Evolutionary conservation across 2,113 vertebrate genomes (phyloP), one percentile per base, ranked within the genome.

Genomic region (Galbula dea): DNA sequence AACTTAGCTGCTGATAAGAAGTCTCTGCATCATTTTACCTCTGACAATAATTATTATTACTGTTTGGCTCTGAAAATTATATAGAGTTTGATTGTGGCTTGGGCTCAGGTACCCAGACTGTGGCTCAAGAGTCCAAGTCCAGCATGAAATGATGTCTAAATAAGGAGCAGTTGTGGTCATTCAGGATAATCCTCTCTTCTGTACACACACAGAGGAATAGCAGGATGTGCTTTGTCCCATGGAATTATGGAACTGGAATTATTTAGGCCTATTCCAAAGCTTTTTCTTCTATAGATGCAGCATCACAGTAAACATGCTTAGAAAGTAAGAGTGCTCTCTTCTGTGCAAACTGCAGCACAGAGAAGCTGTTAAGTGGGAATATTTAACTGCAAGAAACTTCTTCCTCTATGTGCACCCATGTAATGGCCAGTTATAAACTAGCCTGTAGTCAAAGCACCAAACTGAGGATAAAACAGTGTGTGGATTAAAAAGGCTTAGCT

Each of bases 121-220:
- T 79, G 81, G 65, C 57, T 85, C 26, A 45, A n/a, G 36, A 49
- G 32, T 85, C 21, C 27, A 76, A 66, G 48, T 51, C 55, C 32
- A 29, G 72, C 32, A 27, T 82, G 45, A 89, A 89, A 79, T 78
- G 36, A 29, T 45, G 20, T 74, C 57, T 95, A 84, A 93, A 63
- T 67, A 68, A 71, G 51, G 67, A 92, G 67, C 66, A 79, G 86
- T 89, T 79, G 74, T 66, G 59, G 43, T 74, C 30, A 15, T 77
- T 88, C 57, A 54, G 55, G 55, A 66, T 85, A 69, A 65, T 85
- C 34, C 48, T 71, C 52, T 58, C 34, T 72, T 65, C 55, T 62
- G 36, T 80, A 37, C 43, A 49, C 29, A 20, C 23, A 32, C 37
- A 61, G 39, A 68, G 27, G 29, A 85, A 67, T 21, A 77, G 74